Conservation (phyloP, 2,113 vertebrate species). For the Australoheros scitulus region DNA sequence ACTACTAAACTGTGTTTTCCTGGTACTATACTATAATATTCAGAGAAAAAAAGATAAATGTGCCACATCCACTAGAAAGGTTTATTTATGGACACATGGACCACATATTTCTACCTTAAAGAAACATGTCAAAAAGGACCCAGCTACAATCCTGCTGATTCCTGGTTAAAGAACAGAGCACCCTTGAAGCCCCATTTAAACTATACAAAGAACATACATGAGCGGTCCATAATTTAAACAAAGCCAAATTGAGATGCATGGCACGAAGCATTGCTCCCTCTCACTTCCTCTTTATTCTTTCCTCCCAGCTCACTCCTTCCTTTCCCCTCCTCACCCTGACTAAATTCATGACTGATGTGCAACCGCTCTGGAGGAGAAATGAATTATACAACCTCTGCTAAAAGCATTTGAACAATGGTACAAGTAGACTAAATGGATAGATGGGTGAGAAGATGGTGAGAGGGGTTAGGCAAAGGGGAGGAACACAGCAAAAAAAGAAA, state of each 20-base stretch:
- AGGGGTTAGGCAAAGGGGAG: not conserved
- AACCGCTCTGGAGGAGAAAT: conserved; percentile 42
- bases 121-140: not conserved
- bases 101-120: not conserved
- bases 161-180: not conserved
- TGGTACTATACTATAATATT: too few species aligned
- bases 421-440: conserved; percentile 18
- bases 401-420: conserved; percentile 53
- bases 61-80: not conserved
- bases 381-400: conserved; percentile 64
- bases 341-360: conserved; percentile 45
- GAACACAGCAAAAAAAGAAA: not conserved
- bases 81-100: not conserved
- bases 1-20: too few species aligned
- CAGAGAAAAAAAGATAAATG: not conserved
- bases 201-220: conserved; percentile 37
- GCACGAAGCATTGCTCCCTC: conserved; percentile 67
- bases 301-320: not conserved
- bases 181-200: not conserved
- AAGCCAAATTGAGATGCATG: conserved; percentile 75
- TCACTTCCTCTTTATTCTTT: conserved; percentile 50
- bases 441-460: conserved; percentile 43
- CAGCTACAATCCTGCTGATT: not conserved
- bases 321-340: conserved; percentile 10
- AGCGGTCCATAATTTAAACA: conserved; percentile 55